These are phyloP conservation scores for Plodia interpunctella DNA, from an alignment of 1,140 invertebrate species.

Conservation along the genomic window DNA sequence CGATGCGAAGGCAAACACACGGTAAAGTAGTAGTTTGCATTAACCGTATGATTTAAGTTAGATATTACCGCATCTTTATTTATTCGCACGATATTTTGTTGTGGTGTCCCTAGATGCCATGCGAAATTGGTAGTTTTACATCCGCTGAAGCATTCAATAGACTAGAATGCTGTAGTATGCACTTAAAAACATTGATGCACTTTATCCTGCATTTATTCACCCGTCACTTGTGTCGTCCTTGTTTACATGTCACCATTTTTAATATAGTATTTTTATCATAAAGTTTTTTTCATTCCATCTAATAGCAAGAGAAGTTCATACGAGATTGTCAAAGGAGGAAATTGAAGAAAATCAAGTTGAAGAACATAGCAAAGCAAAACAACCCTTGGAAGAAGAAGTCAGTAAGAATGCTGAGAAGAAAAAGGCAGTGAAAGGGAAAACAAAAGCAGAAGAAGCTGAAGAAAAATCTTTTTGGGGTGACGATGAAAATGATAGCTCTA, in stretches of 20 bases:
- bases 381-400: slow-evolving; percentile 37
- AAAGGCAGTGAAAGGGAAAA: slow-evolving; percentile 45
- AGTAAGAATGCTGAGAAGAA: slow-evolving; percentile 32
- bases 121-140: slow-evolving; percentile 29
- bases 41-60: slow-evolving; percentile 47
- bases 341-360: slow-evolving; percentile 55
- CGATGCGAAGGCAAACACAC: slow-evolving; percentile 26
- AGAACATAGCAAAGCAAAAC: slow-evolving; percentile 36
- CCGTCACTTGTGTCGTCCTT: slow-evolving; percentile 51
- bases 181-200: slow-evolving; percentile 39
- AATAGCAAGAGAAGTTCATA: slow-evolving; percentile 75
- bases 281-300: slow-evolving; percentile 60
- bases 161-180: slow-evolving; percentile 59
- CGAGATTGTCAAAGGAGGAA: slow-evolving; percentile 65
- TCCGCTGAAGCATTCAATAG: slow-evolving; percentile 52
- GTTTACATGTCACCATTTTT: slow-evolving; percentile 38
- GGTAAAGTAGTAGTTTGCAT: slow-evolving; percentile 54
- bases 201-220: slow-evolving; percentile 39
- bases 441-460: slow-evolving; percentile 52
- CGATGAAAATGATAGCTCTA: slow-evolving; percentile 27
- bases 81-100: slow-evolving; percentile 51
- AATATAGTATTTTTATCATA: slow-evolving; percentile 47
- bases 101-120: slow-evolving; percentile 44
- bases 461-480: slow-evolving; percentile 67
- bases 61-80: slow-evolving; percentile 41